Conservation (phyloP, 2,113 vertebrate species). For the Sinosuthora webbiana region DNA sequence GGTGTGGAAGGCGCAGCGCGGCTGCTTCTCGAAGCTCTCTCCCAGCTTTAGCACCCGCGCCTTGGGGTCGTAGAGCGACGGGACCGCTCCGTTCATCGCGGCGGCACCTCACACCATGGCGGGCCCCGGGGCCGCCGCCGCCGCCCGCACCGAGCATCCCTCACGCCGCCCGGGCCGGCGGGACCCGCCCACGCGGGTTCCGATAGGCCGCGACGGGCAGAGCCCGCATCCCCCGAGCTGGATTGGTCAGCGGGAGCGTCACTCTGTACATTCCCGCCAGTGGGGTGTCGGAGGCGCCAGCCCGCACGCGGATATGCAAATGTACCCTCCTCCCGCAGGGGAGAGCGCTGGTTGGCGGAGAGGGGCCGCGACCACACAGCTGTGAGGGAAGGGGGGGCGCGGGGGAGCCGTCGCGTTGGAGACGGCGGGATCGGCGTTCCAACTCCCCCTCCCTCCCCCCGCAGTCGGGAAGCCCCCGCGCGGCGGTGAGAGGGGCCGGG, state of each 20-base stretch:
- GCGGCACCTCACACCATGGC: conserved; percentile 57
- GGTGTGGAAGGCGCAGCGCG: conserved; percentile 91
- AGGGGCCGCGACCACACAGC: background rate
- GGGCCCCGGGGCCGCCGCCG: background rate
- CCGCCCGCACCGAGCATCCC: background rate
- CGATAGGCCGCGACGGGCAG: background rate
- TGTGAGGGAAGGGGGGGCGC: background rate
- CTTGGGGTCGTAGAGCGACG: conserved; percentile 83
- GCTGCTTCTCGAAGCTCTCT: conserved; percentile 90
- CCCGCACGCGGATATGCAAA: conserved; percentile 13
- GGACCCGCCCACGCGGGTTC: background rate
- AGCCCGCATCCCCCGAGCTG: fast-evolving
- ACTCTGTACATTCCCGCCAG: background rate
- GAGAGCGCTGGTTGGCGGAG: background rate
- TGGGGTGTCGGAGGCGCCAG: fast-evolving
- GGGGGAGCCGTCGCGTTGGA: background rate
- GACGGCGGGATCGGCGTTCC: background rate
- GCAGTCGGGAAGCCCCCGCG: background rate
- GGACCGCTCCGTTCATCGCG: conserved; percentile 84
- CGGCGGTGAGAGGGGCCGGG: background rate
- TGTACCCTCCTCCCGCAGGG: background rate
- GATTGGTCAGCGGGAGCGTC: fast-evolving
- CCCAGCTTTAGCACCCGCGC: conserved; percentile 89
- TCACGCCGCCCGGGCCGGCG: background rate
- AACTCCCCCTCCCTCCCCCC: fast-evolving